Conservation (phyloP, 2,113 vertebrate species). For the Tyto alba region DNA sequence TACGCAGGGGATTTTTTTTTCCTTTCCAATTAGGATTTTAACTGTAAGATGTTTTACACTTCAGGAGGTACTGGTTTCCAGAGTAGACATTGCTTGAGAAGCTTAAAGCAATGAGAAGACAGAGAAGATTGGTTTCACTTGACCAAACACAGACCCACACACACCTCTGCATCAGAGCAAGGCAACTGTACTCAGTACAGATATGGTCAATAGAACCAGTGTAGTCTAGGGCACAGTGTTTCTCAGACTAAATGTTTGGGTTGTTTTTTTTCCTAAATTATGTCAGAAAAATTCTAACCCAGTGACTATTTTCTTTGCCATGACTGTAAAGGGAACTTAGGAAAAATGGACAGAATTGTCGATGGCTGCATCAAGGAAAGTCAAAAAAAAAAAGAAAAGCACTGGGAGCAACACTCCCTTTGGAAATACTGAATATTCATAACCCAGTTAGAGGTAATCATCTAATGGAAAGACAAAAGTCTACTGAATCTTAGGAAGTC, state of each 20-base stretch:
- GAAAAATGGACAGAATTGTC: background rate
- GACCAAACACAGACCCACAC: background rate
- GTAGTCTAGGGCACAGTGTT: background rate
- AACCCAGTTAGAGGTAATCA: background rate
- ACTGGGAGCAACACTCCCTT: background rate
- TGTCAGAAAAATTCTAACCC: background rate
- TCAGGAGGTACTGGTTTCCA: background rate
- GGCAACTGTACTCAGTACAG: background rate
- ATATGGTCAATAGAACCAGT: background rate
- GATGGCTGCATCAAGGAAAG: background rate
- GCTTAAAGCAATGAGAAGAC: background rate
- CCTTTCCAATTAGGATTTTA: background rate
- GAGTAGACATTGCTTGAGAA: background rate
- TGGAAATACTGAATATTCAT: background rate
- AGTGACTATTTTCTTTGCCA: background rate
- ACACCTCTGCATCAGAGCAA: background rate
- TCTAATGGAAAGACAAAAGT: background rate
- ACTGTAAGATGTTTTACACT: background rate
- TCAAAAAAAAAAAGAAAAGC: background rate
- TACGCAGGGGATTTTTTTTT: background rate
- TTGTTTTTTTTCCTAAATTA: background rate
- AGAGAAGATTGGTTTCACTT: background rate
- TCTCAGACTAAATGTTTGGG: background rate
- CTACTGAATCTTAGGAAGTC: background rate
- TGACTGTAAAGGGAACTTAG: background rate